These are phyloP conservation scores for Enteromius paludinosus DNA, from an alignment of 2,797 vertebrate genomes.

Conservation along the genomic window DNA sequence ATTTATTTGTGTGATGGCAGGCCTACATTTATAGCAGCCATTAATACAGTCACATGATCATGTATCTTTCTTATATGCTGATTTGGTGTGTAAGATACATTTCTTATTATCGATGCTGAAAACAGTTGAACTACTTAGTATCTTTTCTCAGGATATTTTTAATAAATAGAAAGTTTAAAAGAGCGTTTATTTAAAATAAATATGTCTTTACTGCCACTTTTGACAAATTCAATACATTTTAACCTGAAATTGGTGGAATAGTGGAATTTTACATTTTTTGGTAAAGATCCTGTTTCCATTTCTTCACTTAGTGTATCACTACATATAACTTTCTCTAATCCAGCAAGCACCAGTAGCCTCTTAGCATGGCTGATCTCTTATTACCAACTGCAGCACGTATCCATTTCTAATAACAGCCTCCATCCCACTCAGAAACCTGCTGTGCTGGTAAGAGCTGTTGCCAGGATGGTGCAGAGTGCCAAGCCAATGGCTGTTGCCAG, in stretches of 20 bases:
- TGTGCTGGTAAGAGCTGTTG: constrained; percentile 73
- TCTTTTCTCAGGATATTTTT: not conserved
- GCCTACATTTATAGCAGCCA: not conserved
- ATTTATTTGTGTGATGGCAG: not conserved
- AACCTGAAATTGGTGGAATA: not conserved
- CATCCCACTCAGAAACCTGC: constrained; percentile 72
- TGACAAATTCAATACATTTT: not conserved
- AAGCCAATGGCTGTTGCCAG: constrained; percentile 52
- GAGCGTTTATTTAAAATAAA: not conserved
- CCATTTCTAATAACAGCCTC: constrained; percentile 59
- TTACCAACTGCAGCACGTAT: constrained; percentile 35
- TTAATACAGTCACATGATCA: not conserved
- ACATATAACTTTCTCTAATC: not conserved
- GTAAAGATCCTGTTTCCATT: not conserved
- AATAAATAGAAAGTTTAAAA: not conserved
- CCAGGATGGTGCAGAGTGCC: constrained; percentile 52
- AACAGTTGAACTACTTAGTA: not conserved
- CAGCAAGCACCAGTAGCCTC: constrained; percentile 72
- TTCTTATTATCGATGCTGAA: not conserved
- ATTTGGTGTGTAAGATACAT: not conserved
- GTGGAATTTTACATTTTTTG: not conserved
- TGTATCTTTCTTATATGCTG: not conserved
- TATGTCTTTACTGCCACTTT: not conserved
- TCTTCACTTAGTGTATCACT: not conserved
- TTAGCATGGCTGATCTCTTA: constrained; percentile 70